Percentiles rank a stretch among this genome's conserved stretches.
phyloP scores from a whole-genome alignment of 2,888 invertebrate genomes.

The Aproaerema taeniolella region DNA sequence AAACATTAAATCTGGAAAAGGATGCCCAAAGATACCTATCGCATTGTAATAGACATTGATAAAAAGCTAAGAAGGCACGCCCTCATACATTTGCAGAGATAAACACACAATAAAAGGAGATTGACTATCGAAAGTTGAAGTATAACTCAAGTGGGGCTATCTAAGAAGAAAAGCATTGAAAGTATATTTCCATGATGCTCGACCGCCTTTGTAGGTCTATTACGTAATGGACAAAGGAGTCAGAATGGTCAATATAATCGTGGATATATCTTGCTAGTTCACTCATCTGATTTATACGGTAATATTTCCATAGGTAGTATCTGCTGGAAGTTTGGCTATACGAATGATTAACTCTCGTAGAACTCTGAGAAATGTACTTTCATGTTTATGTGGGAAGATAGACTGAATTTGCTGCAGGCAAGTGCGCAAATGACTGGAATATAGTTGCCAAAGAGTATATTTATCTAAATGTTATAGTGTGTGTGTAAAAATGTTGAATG shows the following conservation, averaged over 20 bases:
- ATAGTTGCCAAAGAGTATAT: conserved; percentile 1
- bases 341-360: conserved; percentile 37
- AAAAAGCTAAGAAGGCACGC: no score
- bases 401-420: conserved; percentile 6
- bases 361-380: conserved; percentile 13
- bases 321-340: conserved; percentile 34
- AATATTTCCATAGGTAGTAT: conserved; percentile 46
- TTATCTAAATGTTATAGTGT: no score
- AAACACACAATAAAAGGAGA: conserved; percentile 43
- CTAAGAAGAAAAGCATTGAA: conserved; percentile 35
- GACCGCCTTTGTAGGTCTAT: conserved; percentile 54
- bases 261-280: conserved; percentile 40
- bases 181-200: conserved; percentile 48
- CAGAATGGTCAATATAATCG: conserved; percentile 43
- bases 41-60: no score
- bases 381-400: conserved; percentile 12
- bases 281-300: conserved; percentile 52
- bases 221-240: conserved; percentile 47
- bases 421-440: conserved; percentile 3
- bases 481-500: no score
- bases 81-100: no score
- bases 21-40: no score
- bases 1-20: no score
- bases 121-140: conserved; percentile 45
- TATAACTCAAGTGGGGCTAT: conserved; percentile 46